Conservation (phyloP, 1,140 invertebrate genomes). For the Orius insidiosus region DNA sequence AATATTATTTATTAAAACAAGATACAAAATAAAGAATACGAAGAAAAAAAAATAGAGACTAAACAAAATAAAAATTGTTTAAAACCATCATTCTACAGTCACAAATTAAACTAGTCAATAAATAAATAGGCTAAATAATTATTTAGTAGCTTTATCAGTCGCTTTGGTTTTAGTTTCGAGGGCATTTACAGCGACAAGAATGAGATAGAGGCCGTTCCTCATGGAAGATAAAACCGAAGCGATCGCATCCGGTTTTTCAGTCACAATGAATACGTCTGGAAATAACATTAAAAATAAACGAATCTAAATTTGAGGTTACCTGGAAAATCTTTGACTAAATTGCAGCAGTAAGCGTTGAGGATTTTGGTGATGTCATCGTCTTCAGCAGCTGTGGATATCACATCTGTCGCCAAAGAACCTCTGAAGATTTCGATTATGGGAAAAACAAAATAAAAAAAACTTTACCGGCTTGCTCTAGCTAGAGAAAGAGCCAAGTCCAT, state of each 20-base stretch:
- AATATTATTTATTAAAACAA: too few relatives aligned
- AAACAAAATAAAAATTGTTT: too few relatives aligned
- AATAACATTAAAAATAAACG: slow-evolving; percentile 18
- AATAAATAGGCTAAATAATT: too few relatives aligned
- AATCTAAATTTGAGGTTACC: slow-evolving; percentile 26
- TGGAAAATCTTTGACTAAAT: slow-evolving; percentile 45
- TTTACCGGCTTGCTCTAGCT: slow-evolving; percentile 36
- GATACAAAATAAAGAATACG: too few relatives aligned
- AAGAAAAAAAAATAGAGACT: too few relatives aligned
- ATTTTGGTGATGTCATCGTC: slow-evolving; percentile 48
- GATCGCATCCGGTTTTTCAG: slow-evolving; percentile 43
- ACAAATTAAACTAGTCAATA: too few relatives aligned
- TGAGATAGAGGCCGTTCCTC: slow-evolving; percentile 46
- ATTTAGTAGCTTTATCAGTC: slow-evolving; percentile 10
- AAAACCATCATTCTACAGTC: too few relatives aligned
- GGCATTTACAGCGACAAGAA: slow-evolving; percentile 37
- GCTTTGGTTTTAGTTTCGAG: slow-evolving; percentile 23
- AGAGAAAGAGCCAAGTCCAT: slow-evolving; percentile 44
- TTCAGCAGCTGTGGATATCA: slow-evolving; percentile 33
- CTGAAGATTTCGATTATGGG: slow-evolving; percentile 19
- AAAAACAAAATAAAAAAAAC: neutral
- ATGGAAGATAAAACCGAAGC: slow-evolving; percentile 42
- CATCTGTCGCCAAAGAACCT: slow-evolving; percentile 39
- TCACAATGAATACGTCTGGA: slow-evolving; percentile 44
- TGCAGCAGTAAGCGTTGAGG: slow-evolving; percentile 50